phyloP scores from a whole-genome alignment of 2,113 vertebrate genomes.

The Budorcas taxicolor region DNA sequence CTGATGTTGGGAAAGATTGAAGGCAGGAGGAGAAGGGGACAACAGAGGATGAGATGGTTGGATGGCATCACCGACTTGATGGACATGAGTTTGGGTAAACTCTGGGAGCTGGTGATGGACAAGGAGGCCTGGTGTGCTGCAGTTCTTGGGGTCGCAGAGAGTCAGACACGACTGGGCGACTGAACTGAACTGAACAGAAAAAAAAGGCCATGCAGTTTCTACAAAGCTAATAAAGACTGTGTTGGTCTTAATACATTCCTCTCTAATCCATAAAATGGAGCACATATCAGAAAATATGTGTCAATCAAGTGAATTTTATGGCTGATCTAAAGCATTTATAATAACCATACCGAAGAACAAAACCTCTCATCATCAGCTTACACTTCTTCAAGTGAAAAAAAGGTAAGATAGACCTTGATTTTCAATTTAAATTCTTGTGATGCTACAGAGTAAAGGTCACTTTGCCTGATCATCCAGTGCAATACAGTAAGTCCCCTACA shows the following conservation, averaged over 20 bases:
- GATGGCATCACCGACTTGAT: background rate
- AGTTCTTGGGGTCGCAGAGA: accelerated
- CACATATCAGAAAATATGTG: background rate
- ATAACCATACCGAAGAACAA: background rate
- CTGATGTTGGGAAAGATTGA: background rate
- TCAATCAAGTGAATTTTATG: background rate
- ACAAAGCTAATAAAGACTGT: background rate
- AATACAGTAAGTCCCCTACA: background rate
- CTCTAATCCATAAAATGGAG: background rate
- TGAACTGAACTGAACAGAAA: background rate
- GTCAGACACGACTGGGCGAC: background rate
- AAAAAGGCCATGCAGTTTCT: background rate
- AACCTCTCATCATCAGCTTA: constrained; percentile 6
- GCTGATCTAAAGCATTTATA: background rate
- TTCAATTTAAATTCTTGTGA: constrained; percentile 18
- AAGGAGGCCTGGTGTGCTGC: background rate
- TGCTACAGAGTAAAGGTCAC: background rate
- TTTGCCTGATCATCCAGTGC: background rate
- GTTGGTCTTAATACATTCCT: background rate
- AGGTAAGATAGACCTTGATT: constrained; percentile 43
- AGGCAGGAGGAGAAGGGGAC: background rate
- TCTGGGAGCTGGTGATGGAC: background rate
- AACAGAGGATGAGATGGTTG: background rate
- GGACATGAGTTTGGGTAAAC: background rate
- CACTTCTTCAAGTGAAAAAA: constrained; percentile 5